Evolutionary conservation across 1,140 invertebrate genomes (phyloP), one percentile per base, ranked within the genome.

Genomic region (Trachymyrmex septentrionalis): DNA sequence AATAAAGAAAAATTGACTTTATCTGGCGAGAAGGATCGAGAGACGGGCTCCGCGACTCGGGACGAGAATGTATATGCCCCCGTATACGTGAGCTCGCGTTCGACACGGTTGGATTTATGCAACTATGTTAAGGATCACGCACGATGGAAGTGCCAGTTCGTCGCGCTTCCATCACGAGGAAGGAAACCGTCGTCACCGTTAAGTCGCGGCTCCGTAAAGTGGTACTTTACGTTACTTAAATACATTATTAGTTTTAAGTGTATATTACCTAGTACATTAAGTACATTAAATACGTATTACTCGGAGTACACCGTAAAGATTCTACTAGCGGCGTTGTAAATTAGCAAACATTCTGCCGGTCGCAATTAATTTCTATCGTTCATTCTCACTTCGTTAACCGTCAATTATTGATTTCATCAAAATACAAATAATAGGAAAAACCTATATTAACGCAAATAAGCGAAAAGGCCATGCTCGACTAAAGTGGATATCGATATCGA

Each of bases 1-100:
- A 71, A 81, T 81, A 81, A 69, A 38, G 64, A 81, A 81, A 81
- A 81, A 81, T 81, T 57, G n/a, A 57, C 67, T 71, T 81, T 81
- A 81, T 81, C 64, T 55, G 64, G n/a, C 50, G 30, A 55, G 66
- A 55, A 24, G 48, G 30, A 81, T 81, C 64, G 63, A n/a, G n/a
- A n/a, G n/a, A 48, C 57, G 59, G 38, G 9, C 12, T 24, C n/a
- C 19, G 44, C 7, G 61, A 38, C 55, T 76, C 21, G 30, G 9
- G 71, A 16, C 30, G 48, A 30, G 77, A 80, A 67, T 69, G 34
- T 24, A 77, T 30, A 24, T 21, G 34, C 24, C 48, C 48, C 55
- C 48, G 55, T 76, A 61, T 76, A 73, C 71, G 14, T 21, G 21
- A 59, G 34, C 55, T 24, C 75, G 73, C 53, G 57, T 77, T 63